Base-by-base conservation (phyloP, 2,113 vertebrate genomes). In the Ciconia maguari region DNA sequence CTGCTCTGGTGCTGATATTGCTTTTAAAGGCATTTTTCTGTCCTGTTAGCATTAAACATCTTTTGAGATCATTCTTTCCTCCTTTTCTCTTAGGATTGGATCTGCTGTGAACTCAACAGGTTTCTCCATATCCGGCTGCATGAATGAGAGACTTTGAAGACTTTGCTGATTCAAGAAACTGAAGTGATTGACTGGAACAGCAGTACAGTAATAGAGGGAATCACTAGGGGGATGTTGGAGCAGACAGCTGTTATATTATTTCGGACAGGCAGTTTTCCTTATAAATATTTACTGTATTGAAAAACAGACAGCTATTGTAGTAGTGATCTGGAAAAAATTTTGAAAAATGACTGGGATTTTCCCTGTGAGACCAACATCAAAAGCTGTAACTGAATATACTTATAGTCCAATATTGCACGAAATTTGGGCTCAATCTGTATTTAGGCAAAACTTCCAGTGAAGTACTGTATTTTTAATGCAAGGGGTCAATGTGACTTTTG, bases 121-220 rank as follows among this genome's bases (percentile, higher is more conserved):
- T 94, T 95, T 85, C 89, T 92, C 80, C 61, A 71, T 92, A 74
- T 91, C 80, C 13, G 24, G 27, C 74, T 85, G 38, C 7, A 20
- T 89, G 92, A 97, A 96, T 15, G 42, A 89, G 94, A 95, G 72
- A 79, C 69, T 96, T 96, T 86, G 80, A 96, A 96, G 83, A 87
- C 62, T 92, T 96, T 94, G 54, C 89, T 93, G 74, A 95, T 94
- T 96, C 82, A 83, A 93, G 90, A 84, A 75, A 80, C 83, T 54
- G 74, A 69, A 89, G 66, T 97, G 96, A 94, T 97, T 96, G 93
- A 97, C 97, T 97, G 92, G 82, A 98, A 93, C 95, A 97, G 84
- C 80, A 96, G 96, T 89, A 91, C 74, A 87, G 85, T 89, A 94
- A 96, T 84, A 89, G 69, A 92, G n/a, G 51, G 78, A 95, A 84